Percentiles rank a stretch among this genome's conserved stretches.
These are phyloP conservation scores for Aldrovandia affinis DNA, from an alignment of 2,797 vertebrate species.

Conservation along the genomic window DNA sequence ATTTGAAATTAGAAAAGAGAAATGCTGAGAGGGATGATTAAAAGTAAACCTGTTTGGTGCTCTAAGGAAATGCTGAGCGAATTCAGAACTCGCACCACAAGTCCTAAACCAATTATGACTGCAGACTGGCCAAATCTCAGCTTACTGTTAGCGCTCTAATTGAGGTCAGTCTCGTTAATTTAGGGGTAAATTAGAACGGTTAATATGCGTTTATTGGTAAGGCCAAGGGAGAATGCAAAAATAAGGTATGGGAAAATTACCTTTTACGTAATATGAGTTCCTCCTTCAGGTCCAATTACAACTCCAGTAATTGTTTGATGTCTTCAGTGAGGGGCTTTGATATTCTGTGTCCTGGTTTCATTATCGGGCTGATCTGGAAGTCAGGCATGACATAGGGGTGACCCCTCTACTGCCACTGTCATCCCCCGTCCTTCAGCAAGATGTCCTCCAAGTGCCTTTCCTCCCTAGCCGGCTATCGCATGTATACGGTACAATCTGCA, in stretches of 20 bases:
- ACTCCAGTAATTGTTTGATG: constrained; percentile 59
- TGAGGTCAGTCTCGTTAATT: constrained; percentile 84
- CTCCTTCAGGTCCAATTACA: constrained; percentile 65
- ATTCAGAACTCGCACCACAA: constrained; percentile 33
- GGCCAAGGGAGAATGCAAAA: constrained; percentile 73
- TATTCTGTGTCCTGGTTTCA: constrained; percentile 24
- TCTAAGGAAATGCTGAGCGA: constrained; percentile 27
- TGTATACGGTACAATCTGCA: background rate
- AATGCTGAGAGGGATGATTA: background rate
- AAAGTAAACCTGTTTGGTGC: constrained; percentile 17
- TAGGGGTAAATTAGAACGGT: constrained; percentile 81
- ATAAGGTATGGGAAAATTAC: constrained; percentile 66
- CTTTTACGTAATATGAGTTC: constrained; percentile 61
- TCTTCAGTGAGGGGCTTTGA: constrained; percentile 15
- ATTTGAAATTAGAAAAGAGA: background rate
- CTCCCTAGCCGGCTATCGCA: too few species aligned
- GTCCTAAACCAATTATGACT: constrained; percentile 73
- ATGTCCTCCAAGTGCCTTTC: background rate
- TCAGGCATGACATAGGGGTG: background rate
- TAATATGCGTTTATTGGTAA: constrained; percentile 78
- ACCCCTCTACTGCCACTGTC: background rate
- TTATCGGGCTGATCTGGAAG: background rate
- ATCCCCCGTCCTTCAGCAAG: background rate
- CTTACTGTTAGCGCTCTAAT: constrained; percentile 78
- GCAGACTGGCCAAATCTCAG: constrained; percentile 43